phyloP scores from a whole-genome alignment of 2,797 vertebrate species.

The Lutjanus argentimaculatus region DNA sequence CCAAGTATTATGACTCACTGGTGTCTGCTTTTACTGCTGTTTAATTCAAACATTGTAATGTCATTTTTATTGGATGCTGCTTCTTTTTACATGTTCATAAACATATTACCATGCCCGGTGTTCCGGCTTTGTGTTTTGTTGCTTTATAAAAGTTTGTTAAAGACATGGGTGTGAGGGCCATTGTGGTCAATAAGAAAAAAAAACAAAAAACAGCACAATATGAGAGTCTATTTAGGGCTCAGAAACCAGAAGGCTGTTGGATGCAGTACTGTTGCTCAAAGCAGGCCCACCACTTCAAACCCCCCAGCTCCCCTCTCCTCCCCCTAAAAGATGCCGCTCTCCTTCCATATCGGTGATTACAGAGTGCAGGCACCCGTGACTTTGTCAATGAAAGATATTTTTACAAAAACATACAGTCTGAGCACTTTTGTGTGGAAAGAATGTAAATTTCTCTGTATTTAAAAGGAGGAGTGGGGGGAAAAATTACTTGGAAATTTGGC shows the following conservation, averaged over 20 bases:
- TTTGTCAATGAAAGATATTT: conserved; percentile 67
- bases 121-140: conserved; percentile 41
- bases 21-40: conserved; percentile 47
- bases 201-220: conserved; percentile 28
- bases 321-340: conserved; percentile 48
- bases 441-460: conserved; percentile 80
- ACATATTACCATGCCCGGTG: conserved; percentile 44
- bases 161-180: conserved; percentile 62
- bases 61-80: conserved; percentile 53
- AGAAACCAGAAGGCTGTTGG: conserved; percentile 41
- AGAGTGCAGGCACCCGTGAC: conserved; percentile 57
- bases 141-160: conserved; percentile 51
- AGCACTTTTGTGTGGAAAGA: conserved; percentile 82
- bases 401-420: conserved; percentile 69
- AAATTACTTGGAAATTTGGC: conserved; percentile 79
- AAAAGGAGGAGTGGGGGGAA: conserved; percentile 48
- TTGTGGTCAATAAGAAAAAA: conserved; percentile 50
- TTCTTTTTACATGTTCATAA: conserved; percentile 60
- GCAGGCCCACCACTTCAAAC: conserved; percentile 38
- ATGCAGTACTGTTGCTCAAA: conserved; percentile 54
- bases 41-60: conserved; percentile 42
- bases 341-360: conserved; percentile 61
- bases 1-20: conserved; percentile 53
- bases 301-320: conserved; percentile 21
- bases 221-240: conserved; percentile 59